Base-by-base conservation (phyloP, 2,113 vertebrate species). In the Scomber colias region DNA sequence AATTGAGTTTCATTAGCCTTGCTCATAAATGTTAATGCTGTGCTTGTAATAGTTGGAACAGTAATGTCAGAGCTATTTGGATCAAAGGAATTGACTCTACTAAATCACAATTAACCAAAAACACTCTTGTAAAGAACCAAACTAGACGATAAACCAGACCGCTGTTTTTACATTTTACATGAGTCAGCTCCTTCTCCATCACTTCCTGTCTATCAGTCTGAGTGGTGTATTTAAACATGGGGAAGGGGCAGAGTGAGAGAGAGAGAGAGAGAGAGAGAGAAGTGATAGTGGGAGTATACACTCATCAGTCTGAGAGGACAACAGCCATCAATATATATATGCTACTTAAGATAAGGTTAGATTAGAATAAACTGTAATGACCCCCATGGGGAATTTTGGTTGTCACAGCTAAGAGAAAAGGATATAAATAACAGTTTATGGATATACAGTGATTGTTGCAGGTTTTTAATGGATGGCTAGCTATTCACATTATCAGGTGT, bases 321-420 rank as follows among this genome's bases (percentile, higher is more conserved):
- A 40, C 17, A 40, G 62, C 14, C 54, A 70, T 84, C 35, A 62
- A 69, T 87, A 69, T 7, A 1, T 0, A 1, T 0, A 53, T 46
- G 17, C 27, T 64, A n/a, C 63, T 68, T 81, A n/a, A 79, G 77
- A 76, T 82, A 45, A 46, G 48, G 17, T 21, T n/a, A 7, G 48
- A 86, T 71, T 49, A 78, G 45, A 78, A 70, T 50, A 50, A 81
- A 81, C 4, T 68, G 21, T 68, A 80, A 91, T 71, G 76, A 44
- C 71, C 30, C 64, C 57, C 72, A 31, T 11, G 71, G 81, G 79
- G 79, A 63, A 79, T 73, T 21, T 65, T 9, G 53, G 24, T 68
- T 44, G 60, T 82, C 72, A 66, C 45, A 27, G 75, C 64, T 44
- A 40, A 46, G 40, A 57, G 50, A 74, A 21, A 16, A n/a, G 16